Base-by-base conservation (phyloP, 1,140 invertebrate genomes). In the Sminthurinus signatus region DNA sequence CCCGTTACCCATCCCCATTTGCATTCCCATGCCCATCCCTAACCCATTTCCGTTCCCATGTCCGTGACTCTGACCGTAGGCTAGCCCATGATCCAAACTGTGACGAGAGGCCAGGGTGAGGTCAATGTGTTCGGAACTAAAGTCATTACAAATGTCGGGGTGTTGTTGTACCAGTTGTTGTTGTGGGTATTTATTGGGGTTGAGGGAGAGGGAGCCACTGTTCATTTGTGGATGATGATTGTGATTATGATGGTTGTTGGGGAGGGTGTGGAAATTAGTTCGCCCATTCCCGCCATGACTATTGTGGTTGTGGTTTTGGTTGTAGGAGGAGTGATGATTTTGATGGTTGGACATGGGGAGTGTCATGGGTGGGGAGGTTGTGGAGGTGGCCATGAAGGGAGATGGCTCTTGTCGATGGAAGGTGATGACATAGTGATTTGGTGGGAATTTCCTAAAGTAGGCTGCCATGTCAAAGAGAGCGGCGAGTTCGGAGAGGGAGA, bases 381-480 rank as follows among this genome's bases (percentile, higher is more conserved):
- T 60, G n/a, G 46, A 46, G n/a, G 56, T 55, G 5, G 44, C 61
- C 68, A 70, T 70, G 50, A 67, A 68, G 5, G 69, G 65, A 19
- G 65, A 65, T 19, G 65, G 69, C 57, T 71, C 66, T 50, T 68
- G 70, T 23, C 70, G 59, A n/a, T 71, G 70, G 50, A 71, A 71
- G 29, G 70, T 71, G 48, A 71, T 71, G 19, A 71, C 66, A 32
- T 71, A 71, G 61, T 71, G 70, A 44, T 65, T 68, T 1, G 70
- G 70, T 14, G 70, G 70, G 48, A 64, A 71, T 51, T 72, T 72
- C 12, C 70, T n/a, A 39, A 72, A 72, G 56, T 69, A 72, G 1
- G 70, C 70, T n/a, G 67, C 64, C 67, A 72, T 69, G 60, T 72
- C 67, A 32, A 72, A 72, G 14, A 72, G 50, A 29, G 70, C 70